Base-by-base conservation (phyloP, 2,888 invertebrate species). In the Drosophila siamana region DNA sequence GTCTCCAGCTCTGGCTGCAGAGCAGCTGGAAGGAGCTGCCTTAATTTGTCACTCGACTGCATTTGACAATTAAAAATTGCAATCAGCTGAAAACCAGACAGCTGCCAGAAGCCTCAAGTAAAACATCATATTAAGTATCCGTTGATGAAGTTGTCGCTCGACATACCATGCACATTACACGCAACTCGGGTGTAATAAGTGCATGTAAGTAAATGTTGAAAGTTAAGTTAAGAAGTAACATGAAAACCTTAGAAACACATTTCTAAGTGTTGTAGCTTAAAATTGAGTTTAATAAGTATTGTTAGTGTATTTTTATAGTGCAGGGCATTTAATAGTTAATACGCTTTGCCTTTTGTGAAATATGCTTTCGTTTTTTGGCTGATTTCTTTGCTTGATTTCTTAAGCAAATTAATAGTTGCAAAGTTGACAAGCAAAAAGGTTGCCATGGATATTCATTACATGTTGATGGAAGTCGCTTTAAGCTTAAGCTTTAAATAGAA, bases 11-110 rank as follows among this genome's bases (percentile, higher is more conserved):
- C 48, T 36, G 36, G 44, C 22, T 28, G 9, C 26, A n/a, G 30
- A 61, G 38, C 30, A 51, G 62, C 15, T 33, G 9, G 11, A 52
- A 47, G 55, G 55, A 63, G 69, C 52, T 55, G 68, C 76, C 54
- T 80, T 72, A 57, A 84, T 86, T 84, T 84, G 80, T 84, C 85
- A 84, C 80, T 72, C 66, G 75, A 78, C 73, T 84, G 85, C 75
- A 72, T 70, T 82, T 84, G 82, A 86, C 85, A 84, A 85, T 86
- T 86, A 82, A 86, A 84, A 86, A 86, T 80, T 65, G 86, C 73
- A 76, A 69, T 64, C 72, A 65, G 59, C 72, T 72, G 72, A 61
- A 46, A 61, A 36, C 28, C 36, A 61, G 77, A 61, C 81, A 76
- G 59, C 60, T 73, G 79, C 59, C 66, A 56, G 56, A 40, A 52